Conservation (phyloP, 1,140 invertebrate species). For the Drosophila arawakana region DNA sequence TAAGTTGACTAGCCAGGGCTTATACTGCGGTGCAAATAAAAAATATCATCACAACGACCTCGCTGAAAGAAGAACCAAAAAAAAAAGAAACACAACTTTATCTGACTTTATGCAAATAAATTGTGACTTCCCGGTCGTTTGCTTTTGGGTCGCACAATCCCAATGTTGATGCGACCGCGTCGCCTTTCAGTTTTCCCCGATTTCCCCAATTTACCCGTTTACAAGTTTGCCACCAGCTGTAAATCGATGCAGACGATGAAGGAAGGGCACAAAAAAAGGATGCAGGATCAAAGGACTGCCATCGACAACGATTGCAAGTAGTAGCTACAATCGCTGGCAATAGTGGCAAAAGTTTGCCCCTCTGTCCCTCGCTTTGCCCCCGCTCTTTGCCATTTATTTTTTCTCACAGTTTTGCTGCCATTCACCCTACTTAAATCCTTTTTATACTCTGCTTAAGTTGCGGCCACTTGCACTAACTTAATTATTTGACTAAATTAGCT, state of each 20-base stretch:
- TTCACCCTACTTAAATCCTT: constrained; percentile 32
- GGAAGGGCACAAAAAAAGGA: neutral
- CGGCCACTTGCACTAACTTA: constrained; percentile 9
- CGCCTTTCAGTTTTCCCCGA: constrained; percentile 25
- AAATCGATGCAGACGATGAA: constrained; percentile 23
- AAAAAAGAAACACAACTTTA: constrained; percentile 13
- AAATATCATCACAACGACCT: constrained; percentile 27
- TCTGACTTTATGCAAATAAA: constrained; percentile 74
- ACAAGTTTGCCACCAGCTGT: constrained; percentile 10
- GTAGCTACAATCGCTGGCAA: constrained; percentile 10
- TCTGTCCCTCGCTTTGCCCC: no score
- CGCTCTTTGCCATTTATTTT: constrained; percentile 6
- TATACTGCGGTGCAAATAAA: constrained; percentile 35
- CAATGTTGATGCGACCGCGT: constrained; percentile 53
- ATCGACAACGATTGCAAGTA: constrained; percentile 12
- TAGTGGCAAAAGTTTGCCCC: constrained; percentile 25
- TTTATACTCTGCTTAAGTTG: constrained; percentile 15
- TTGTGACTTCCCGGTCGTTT: constrained; percentile 35
- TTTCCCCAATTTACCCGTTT: no score
- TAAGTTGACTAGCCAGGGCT: constrained; percentile 53
- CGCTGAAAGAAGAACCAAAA: neutral
- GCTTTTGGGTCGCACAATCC: constrained; percentile 11
- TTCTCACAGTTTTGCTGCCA: constrained; percentile 11
- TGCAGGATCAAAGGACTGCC: constrained; percentile 7
- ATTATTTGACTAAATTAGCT: constrained; percentile 7